These are phyloP conservation scores for Dicranocentrus wangi DNA, from an alignment of 2,888 invertebrate species.

Conservation along the genomic window DNA sequence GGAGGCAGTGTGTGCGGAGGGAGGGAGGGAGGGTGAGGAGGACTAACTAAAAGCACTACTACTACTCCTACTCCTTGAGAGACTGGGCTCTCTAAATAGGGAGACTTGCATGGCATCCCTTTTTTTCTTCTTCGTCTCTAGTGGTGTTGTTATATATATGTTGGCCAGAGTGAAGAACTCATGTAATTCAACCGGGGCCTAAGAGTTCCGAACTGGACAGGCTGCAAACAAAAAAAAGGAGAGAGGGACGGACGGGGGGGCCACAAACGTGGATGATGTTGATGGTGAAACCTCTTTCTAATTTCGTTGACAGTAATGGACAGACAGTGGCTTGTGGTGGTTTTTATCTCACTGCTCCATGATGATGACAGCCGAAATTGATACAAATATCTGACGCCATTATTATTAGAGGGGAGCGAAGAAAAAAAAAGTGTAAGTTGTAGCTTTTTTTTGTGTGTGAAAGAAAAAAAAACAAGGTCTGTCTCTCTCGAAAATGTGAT, in stretches of 20 bases:
- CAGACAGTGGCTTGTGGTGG: slow-evolving; percentile 70
- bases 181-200: slow-evolving; percentile 32
- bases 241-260: too few species aligned
- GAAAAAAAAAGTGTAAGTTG: slow-evolving; percentile 8
- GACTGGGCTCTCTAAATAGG: too few species aligned
- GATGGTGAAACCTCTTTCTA: slow-evolving; percentile 71
- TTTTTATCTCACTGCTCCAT: slow-evolving; percentile 70
- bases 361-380: slow-evolving; percentile 72
- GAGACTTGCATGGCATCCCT: too few species aligned
- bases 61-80: too few species aligned
- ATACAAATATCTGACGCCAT: slow-evolving; percentile 72
- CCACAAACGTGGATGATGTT: slow-evolving; percentile 56
- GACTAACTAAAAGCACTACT: too few species aligned
- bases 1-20: too few species aligned
- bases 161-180: slow-evolving; percentile 20
- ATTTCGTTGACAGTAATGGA: slow-evolving; percentile 73
- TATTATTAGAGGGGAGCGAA: slow-evolving; percentile 41
- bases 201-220: too few species aligned
- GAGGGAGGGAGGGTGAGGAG: too few species aligned
- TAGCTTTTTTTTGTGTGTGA: slow-evolving; percentile 1
- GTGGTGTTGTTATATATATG: too few species aligned
- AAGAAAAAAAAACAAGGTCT: not conserved
- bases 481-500: too few species aligned
- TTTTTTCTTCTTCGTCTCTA: too few species aligned
- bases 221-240: too few species aligned